A percentile compares a stretch with the other conserved stretches of the same genome.
Evolutionary conservation across 2,888 invertebrate species (phyloP).

Genomic region (Papilio protenor): DNA sequence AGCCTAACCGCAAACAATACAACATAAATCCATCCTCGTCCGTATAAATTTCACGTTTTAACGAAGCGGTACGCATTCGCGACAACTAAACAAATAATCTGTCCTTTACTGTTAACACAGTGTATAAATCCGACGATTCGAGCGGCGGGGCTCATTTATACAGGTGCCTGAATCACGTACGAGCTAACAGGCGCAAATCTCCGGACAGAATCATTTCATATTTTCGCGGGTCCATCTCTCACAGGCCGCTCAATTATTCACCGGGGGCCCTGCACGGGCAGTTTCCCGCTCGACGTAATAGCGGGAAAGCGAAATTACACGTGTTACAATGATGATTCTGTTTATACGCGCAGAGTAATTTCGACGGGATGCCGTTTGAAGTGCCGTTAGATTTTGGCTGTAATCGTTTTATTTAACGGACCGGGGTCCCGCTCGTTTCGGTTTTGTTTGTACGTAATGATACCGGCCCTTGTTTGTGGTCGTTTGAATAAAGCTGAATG

Average conservation of each 20-base stretch:
- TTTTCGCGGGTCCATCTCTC: conserved; percentile 77
- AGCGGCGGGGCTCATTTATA: conserved; percentile 61
- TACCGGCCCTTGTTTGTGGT: conserved; percentile 45
- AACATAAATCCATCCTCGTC: conserved; percentile 31
- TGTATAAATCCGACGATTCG: conserved; percentile 51
- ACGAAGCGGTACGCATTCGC: conserved; percentile 42
- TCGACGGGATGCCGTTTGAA: conserved; percentile 67
- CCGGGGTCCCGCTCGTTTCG: conserved; percentile 53
- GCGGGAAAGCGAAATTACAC: conserved; percentile 78
- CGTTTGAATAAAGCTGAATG: conserved; percentile 26
- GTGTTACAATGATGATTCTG: conserved; percentile 79
- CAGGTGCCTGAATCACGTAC: conserved; percentile 53
- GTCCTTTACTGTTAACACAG: conserved; percentile 38
- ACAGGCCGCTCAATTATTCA: conserved; percentile 77
- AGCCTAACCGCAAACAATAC: conserved; percentile 28
- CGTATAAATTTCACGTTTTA: conserved; percentile 42
- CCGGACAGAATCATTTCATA: conserved; percentile 78
- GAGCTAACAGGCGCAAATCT: conserved; percentile 57
- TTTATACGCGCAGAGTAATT: conserved; percentile 71
- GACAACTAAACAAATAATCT: conserved; percentile 49
- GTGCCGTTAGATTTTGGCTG: conserved; percentile 71
- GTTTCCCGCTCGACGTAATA: conserved; percentile 73
- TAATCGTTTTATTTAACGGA: conserved; percentile 73
- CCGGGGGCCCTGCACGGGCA: conserved; percentile 55
- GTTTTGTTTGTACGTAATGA: conserved; percentile 51